phyloP scores from a whole-genome alignment of 2,888 invertebrate species.

The Tridacna crocea region DNA sequence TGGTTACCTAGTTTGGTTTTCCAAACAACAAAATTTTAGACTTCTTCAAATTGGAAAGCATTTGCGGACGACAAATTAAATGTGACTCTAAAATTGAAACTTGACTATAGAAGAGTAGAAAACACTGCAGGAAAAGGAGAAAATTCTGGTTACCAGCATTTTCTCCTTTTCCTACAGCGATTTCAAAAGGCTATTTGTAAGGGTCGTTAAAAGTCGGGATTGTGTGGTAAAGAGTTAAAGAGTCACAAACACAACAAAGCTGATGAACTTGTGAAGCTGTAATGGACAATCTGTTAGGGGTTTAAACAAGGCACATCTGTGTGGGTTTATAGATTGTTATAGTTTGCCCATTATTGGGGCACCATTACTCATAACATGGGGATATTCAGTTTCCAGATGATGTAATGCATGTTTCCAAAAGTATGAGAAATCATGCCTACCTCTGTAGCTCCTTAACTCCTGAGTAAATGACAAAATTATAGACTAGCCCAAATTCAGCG shows the following conservation, averaged over 20 bases:
- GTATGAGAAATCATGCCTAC: not conserved
- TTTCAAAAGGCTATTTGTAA: not conserved
- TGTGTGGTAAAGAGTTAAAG: not conserved
- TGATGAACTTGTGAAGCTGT: not conserved
- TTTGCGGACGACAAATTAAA: too few species aligned
- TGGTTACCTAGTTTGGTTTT: not conserved
- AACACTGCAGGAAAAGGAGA: not conserved
- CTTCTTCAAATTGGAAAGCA: too few species aligned
- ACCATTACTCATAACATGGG: constrained; percentile 7
- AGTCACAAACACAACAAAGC: not conserved
- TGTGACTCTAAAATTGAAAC: too few species aligned
- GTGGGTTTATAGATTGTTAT: too few species aligned
- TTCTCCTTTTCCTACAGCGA: not conserved
- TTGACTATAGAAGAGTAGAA: not conserved
- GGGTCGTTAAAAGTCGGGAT: not conserved
- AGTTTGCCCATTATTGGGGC: not conserved
- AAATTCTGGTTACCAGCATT: not conserved
- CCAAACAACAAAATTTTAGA: too few species aligned
- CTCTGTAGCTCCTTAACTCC: too few species aligned
- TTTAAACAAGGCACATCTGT: too few species aligned
- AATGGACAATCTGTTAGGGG: too few species aligned
- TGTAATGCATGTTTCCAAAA: not conserved
- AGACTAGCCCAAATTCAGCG: too few species aligned
- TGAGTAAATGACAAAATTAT: too few species aligned
- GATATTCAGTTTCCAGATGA: not conserved